Evolutionary conservation across 2,113 vertebrate genomes (phyloP), one percentile per base, ranked within the genome.

Genomic region (Scomber japonicus): DNA sequence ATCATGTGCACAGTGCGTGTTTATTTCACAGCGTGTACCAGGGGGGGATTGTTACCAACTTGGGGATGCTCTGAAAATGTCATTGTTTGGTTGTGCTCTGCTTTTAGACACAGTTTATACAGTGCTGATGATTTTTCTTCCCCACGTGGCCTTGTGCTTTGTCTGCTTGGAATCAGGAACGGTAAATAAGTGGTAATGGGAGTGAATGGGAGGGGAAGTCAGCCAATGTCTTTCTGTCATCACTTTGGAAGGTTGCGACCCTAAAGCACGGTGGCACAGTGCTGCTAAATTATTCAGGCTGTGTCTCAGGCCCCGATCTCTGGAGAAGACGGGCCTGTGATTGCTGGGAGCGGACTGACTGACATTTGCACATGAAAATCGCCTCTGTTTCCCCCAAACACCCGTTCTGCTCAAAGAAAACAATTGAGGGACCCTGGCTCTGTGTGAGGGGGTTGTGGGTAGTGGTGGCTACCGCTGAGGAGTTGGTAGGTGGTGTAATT

Each of bases 361-460:
- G 95, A 95, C 95, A 95, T 96, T 96, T 96, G 94, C 95, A 94
- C 94, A 96, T 95, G 95, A 95, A 96, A 95, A 96, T 96, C 91
- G 81, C 80, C 85, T 91, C 89, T 75, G 83, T 91, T 88, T 87
- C 81, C 90, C 89, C 88, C 78, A 92, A 94, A 95, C 93, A 94
- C 88, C 84, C 62, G 65, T 90, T 86, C 75, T 86, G 88, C 91
- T 94, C 84, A 92, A 89, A 88, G 89, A 89, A 93, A 95, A 94
- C 93, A 94, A 86, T 62, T 54, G 86, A 88, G 85, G 88, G 87
- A 90, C 81, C 88, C 49, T 68, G 67, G 67, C 46, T 83, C 40
- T 57, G 70, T 69, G 62, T 17, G 51, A 55, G 54, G 62, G n/a
- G 69, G 57, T 51, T 57, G 46, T 70, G 66, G 70, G 54, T 60